These are phyloP conservation scores for Halocaridina rubra DNA, from an alignment of 2,888 invertebrate genomes.

Conservation along the genomic window DNA sequence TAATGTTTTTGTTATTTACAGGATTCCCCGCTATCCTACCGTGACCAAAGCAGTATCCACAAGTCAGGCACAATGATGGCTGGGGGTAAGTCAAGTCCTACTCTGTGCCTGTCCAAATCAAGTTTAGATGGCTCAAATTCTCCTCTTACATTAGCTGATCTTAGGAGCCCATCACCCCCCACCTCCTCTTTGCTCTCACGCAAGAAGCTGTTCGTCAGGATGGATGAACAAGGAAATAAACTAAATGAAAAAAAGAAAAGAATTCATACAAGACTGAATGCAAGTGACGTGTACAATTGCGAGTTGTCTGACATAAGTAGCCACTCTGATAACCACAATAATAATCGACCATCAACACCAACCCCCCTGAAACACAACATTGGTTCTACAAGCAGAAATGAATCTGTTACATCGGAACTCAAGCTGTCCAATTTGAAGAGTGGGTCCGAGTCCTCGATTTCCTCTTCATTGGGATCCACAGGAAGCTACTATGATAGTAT, in stretches of 20 bases:
- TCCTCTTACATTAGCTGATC: conserved; percentile 9
- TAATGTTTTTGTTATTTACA: neutral
- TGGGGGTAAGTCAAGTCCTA: neutral
- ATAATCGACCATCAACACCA: neutral
- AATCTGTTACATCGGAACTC: neutral
- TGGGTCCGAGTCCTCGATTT: neutral
- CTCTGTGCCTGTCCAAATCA: neutral
- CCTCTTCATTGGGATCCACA: conserved; percentile 5
- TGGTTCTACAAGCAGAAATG: neutral
- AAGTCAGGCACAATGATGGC: conserved; percentile 9
- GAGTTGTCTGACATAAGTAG: neutral
- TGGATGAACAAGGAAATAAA: neutral
- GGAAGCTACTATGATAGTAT: conserved; percentile 47
- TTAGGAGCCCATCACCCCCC: neutral
- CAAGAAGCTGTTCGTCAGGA: neutral
- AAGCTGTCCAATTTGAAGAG: neutral
- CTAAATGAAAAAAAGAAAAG: neutral
- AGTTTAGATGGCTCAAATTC: neutral
- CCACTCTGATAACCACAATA: neutral
- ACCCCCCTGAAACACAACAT: neutral
- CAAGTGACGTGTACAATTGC: conserved; percentile 20
- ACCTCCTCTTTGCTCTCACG: neutral
- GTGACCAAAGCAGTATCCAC: conserved; percentile 18
- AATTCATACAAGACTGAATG: neutral
- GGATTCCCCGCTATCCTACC: conserved; percentile 11